Evolutionary conservation across 1,140 invertebrate genomes (phyloP), one percentile per base, ranked within the genome.

Genomic region (Trissolcus basalis): DNA sequence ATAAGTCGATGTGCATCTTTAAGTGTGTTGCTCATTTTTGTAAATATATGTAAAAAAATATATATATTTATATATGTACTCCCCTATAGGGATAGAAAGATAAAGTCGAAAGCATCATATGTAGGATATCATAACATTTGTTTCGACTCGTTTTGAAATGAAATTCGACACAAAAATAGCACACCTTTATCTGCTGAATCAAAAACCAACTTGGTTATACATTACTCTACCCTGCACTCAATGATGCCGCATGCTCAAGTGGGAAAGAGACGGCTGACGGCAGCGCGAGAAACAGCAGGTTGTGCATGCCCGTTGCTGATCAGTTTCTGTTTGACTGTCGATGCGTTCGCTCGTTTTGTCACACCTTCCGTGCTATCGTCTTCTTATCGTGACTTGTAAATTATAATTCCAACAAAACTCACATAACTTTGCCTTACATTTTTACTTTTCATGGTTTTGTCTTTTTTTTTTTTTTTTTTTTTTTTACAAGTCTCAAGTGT

Each of bases 251-350:
- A 56, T 41, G 43, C 27, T 45, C 15, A 33, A 45, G 47, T 60
- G 59, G 54, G 47, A 51, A 72, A 55, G 65, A 72, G 78, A 61
- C 54, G 53, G 36, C 39, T 44, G 69, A 54, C 44, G 44, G 47
- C 54, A 71, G 64, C 65, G 69, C 60, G 79, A 79, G 79, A 78
- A 27, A 82, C 68, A 78, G 81, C 80, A 82, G 81, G 79, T 83
- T 80, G 81, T 78, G 61, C 48, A 51, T 60, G 76, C 65, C 55
- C 69, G 78, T 65, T 47, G 64, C 77, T 59, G 81, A 83, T 85
- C 84, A 85, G 84, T 85, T 81, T 80, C 74, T 54, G 70, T 59
- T 74, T 50, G 79, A 78, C 81, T 77, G 50, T 58, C 73, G 64
- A 75, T 74, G 50, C 41, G 72, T 67, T 45, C 60, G 68, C 73